A percentile compares a stretch with the other conserved stretches of the same genome.
Conservation (phyloP, 1,140 invertebrate species). For the Drosophila arawakana region DNA sequence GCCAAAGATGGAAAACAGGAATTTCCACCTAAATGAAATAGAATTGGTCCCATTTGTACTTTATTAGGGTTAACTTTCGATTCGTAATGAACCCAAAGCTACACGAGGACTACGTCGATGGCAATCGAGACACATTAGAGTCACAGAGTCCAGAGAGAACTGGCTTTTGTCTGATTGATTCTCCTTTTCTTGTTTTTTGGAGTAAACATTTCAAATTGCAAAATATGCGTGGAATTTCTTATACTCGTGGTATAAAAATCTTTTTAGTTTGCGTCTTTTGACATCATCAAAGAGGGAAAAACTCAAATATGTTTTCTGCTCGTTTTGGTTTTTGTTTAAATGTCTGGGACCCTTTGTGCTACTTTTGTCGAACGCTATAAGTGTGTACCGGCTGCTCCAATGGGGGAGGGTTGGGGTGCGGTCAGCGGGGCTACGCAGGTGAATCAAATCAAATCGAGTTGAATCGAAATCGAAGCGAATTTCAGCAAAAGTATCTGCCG, state of each 20-base stretch:
- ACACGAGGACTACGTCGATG: not conserved
- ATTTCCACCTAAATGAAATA: slow-evolving; percentile 57
- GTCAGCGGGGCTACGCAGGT: slow-evolving; percentile 23
- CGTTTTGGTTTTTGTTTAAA: slow-evolving; percentile 35
- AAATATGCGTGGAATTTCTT: slow-evolving; percentile 76
- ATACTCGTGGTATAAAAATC: slow-evolving; percentile 63
- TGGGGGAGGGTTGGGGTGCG: not conserved
- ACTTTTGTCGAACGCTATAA: slow-evolving; percentile 59
- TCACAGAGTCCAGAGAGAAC: not conserved
- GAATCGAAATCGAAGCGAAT: slow-evolving; percentile 1
- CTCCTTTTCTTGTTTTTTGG: slow-evolving; percentile 22
- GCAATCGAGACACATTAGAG: slow-evolving; percentile 19
- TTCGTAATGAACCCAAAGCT: not conserved
- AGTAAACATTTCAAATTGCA: slow-evolving; percentile 56
- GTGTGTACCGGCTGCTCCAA: slow-evolving; percentile 19
- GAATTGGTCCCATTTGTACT: slow-evolving; percentile 82
- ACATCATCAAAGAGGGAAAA: slow-evolving; percentile 15
- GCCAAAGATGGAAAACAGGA: slow-evolving; percentile 33
- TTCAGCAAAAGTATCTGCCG: slow-evolving; percentile 51
- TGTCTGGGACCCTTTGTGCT: slow-evolving; percentile 42
- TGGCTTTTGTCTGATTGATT: slow-evolving; percentile 42
- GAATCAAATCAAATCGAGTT: slow-evolving; percentile 26
- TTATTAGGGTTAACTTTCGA: slow-evolving; percentile 70
- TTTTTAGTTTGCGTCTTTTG: slow-evolving; percentile 40
- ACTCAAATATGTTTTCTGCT: slow-evolving; percentile 54